Evolutionary conservation across 2,797 vertebrate genomes (phyloP), one percentile per base, ranked within the genome.

Genomic region (Chrysocyon brachyurus): DNA sequence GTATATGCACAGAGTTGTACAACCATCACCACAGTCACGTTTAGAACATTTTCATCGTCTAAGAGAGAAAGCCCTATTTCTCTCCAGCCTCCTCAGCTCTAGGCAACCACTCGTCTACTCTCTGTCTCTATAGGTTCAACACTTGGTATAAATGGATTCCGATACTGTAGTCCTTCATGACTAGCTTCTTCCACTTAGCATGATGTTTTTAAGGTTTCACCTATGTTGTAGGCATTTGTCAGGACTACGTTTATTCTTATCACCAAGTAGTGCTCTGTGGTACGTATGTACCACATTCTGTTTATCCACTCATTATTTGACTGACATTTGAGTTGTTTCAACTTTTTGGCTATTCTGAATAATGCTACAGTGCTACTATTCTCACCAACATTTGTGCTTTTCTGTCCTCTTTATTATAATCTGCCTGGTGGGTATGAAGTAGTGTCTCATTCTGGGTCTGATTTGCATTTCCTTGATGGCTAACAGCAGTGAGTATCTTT

Each of bases 11-110:
- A 57, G 54, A 46, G 12, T 86, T 66, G 40, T 26, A 12, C 31
- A 61, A 19, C 64, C 40, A 12, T 66, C 77, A 49, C 4, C 24
- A 66, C 14, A 16, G 14, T 61, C 36, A 59, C 40, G 56, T 87
- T 92, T 61, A 92, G 77, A 78, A 82, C 40, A 72, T 78, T 95
- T 91, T 57, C 31, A 63, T 92, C 40, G 21, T 57, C 52, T 54
- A 14, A 9, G 8, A 70, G 17, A 68, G 66, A 68, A 89, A 90
- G 28, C 73, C 0, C 12, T 7, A 7, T 68, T 61, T 33, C 26
- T 24, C 19, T 3, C 68, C 54, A 36, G 10, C 3, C 21, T 64
- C 14, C 28, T 78, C 77, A 6, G 14, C 31, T 22, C 8, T 33
- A 33, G 70, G 87, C 66, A 64, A 22, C 24, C 31, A 15, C 31